phyloP scores from a whole-genome alignment of 2,888 invertebrate genomes.

The Frankliniella intonsa region DNA sequence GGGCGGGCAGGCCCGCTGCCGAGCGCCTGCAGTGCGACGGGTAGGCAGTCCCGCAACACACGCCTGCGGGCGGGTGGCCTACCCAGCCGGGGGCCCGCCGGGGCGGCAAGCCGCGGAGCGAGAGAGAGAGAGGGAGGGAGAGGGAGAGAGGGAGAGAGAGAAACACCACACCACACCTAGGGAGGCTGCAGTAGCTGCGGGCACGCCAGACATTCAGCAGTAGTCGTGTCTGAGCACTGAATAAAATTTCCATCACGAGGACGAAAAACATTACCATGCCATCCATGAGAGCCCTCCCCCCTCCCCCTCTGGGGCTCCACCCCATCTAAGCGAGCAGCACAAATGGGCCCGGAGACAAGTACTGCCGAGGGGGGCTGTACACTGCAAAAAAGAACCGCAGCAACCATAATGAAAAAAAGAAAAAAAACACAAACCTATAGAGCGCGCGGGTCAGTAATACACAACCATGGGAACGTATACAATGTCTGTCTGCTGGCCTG shows the following conservation, averaged over 20 bases:
- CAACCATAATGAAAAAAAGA: no score
- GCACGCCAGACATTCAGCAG: no score
- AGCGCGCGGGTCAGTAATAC: no score
- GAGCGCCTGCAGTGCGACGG: background rate
- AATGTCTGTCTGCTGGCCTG: no score
- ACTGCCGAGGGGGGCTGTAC: no score
- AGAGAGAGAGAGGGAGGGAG: background rate
- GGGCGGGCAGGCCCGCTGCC: no score
- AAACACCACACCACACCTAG: no score
- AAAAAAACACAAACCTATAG: no score
- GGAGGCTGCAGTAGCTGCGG: background rate
- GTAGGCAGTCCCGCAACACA: background rate
- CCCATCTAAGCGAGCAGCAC: no score
- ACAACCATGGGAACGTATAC: no score
- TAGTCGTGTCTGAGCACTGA: background rate
- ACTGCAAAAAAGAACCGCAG: no score
- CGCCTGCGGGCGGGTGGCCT: background rate
- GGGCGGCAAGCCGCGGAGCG: background rate
- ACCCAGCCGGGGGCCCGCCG: background rate
- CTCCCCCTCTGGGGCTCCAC: constrained; percentile 27
- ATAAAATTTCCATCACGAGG: constrained; percentile 2
- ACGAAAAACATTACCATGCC: constrained; percentile 4
- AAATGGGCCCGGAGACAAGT: no score
- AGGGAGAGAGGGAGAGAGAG: background rate
- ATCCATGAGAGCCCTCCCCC: background rate